Evolutionary conservation across 2,888 invertebrate species (phyloP).

Genomic region (Saturnia japonica): DNA sequence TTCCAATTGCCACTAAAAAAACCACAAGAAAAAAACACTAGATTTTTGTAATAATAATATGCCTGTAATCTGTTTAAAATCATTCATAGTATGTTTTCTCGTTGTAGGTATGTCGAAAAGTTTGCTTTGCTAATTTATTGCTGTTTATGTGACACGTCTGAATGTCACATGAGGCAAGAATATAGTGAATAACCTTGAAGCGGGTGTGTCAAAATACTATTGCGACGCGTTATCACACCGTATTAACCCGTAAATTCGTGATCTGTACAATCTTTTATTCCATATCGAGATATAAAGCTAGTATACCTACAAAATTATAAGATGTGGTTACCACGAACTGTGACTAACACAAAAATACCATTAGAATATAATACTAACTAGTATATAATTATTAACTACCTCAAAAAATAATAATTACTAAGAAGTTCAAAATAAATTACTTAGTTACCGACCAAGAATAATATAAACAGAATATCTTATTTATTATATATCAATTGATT

Average conservation of each 20-base stretch:
- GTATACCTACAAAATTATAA: neutral
- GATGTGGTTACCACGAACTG: neutral
- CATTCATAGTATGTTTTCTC: neutral
- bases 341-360: neutral
- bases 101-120: neutral
- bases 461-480: too few species aligned
- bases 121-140: conserved; percentile 15
- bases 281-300: neutral
- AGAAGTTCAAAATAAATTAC: neutral
- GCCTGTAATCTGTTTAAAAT: neutral
- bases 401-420: neutral
- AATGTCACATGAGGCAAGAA: conserved; percentile 15
- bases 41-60: neutral
- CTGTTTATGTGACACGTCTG: conserved; percentile 24
- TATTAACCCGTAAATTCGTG: conserved; percentile 30
- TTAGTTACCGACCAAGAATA: neutral
- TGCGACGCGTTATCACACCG: conserved; percentile 41
- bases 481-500: too few species aligned
- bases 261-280: conserved; percentile 23
- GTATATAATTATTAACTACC: neutral
- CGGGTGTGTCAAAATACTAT: conserved; percentile 41
- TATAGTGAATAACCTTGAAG: conserved; percentile 34
- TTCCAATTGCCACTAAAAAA: neutral
- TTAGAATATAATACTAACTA: neutral
- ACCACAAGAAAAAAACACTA: neutral